Evolutionary conservation across 92 coral and sea anemone genomes (phyloP), one percentile per base, ranked within the genome.

Genomic region (Phenganax subtilis): DNA sequence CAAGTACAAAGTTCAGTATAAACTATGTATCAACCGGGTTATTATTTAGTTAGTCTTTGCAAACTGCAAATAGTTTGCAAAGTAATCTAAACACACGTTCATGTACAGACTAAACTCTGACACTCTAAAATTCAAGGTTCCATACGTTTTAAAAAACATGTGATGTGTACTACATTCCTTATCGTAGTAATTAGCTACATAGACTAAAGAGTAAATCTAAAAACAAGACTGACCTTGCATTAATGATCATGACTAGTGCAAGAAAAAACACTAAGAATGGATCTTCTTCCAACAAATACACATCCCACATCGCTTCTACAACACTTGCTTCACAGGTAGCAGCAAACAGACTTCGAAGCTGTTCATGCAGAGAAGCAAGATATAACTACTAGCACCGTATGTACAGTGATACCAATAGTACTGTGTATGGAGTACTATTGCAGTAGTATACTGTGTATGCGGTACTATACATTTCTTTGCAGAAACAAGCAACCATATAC

Each of bases 231-330:
- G 57, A 96, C 99, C 97, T 96, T 76, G 96, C 90, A 86, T 96
- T 96, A 10, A 96, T 89, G 70, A 92, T 69, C 99, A 96, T 96
- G 29, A 96, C 99, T 57, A 96, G 88, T 69, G 89, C 88, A 47
- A 96, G 90, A 72, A 90, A 96, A 88, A 96, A 96, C 54, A 96
- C 90, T 69, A 96, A 84, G 73, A 96, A 96, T 44, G 99, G 99
- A 69, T 96, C 99, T 37, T 97, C 90, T 80, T 96, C 97, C 71
- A 96, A 83, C 27, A 96, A 81, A 82, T 96, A 96, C 31, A 96
- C 89, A 84, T 96, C 99, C 99, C 99, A 96, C 68, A 92, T 89
- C 55, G 92, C 84, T 71, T 90, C 87, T 77, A 92, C 87, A 12
- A 92, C 96, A 62, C 88, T 91, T 73, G 89, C 82, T 31, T 92